Evolutionary conservation across 1,140 invertebrate genomes (phyloP), one percentile per base, ranked within the genome.

Genomic region (Trypoxylus dichotomus): DNA sequence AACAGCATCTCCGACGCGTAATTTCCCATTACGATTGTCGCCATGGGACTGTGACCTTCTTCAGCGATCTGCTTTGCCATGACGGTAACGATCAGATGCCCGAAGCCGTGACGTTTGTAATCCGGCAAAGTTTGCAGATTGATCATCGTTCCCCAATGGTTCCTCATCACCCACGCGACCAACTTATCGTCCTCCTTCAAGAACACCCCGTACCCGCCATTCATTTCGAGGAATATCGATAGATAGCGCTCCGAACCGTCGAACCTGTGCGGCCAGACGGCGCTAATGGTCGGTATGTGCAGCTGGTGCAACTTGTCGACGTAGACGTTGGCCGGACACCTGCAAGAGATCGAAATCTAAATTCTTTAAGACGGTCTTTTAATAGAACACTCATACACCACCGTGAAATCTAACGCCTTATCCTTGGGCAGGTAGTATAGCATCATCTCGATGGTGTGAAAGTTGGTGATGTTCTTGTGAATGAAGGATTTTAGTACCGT

Each of bases 101-200:
- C 86, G 29, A 86, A 84, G 11, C 86, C 86, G 3, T 80, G 82
- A 21, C 85, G 76, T 19, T 84, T 81, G 24, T 86, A 79, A 1
- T 82, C 76, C 2, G 79, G 78, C 8, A 79, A 81, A 5, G 85
- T 85, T 79, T 87, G 86, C 13, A 87, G 63, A 0, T 86, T 80
- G 1, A 84, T 86, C 47, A 87, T 47, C 13, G 79, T 82, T 6
- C 86, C 86, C 47, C 80, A 77, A 73, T 83, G 81, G 75, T 85
- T 86, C 74, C 82, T 82, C 11, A 85, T 60, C 29, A 83, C 81
- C 84, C 84, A 85, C 25, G 80, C 79, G 32, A 81, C 79, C 10
- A 85, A 76, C 54, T 74, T 79, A 41, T 82, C 74, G 72, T 81
- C 79, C 13, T 32, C 32, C 71, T 84, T 83, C 1, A 78, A 72